Evolutionary conservation across 2,113 vertebrate genomes (phyloP), one percentile per base, ranked within the genome.

Genomic region (Tyrannus savana): DNA sequence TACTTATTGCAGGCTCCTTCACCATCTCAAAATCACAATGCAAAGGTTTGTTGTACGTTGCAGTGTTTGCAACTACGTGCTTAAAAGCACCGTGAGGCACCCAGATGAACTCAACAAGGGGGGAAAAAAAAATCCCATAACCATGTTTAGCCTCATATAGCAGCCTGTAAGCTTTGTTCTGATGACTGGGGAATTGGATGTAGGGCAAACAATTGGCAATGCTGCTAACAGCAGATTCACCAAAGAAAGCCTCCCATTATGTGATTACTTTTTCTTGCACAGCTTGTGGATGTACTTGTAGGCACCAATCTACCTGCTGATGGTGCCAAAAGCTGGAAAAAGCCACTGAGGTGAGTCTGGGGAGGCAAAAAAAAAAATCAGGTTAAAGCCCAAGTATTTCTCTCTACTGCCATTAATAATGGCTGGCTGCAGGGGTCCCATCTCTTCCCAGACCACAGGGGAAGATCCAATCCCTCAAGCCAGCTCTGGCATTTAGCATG

Each of bases 71-170:
- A 93, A 27, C 39, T 71, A 35, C 2, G 2, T 75, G 78, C 27
- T 39, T 82, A 68, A 87, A 90, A 91, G 87, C 81, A 78, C 9
- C 5, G 1, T 19, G 46, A 73, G 2, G 28, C 42, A 88, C 83
- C 23, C 59, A 74, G 55, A 87, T 78, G 87, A 94, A 94, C 80
- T 63, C 67, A 76, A 41, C 2, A 13, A 25, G 13, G 19, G 13
- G 19, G 39, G 15, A 3, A 7, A 60, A 10, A 87, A 58, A 64
- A 33, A 55, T 22, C 62, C 35, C 41, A 39, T 50, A 55, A 64
- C 82, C 77, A 80, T 68, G 49, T 79, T 91, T 62, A 87, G 78
- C 53, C 41, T 95, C 58, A 37, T 33, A 87, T 46, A 56, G 15
- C 44, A 85, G 82, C 24, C 59, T 85, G 37, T 60, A 52, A 90